Percentiles rank a stretch among this genome's conserved stretches.
These are phyloP conservation scores for Calycopis cecrops DNA, from an alignment of 1,140 invertebrate species.

Conservation along the genomic window DNA sequence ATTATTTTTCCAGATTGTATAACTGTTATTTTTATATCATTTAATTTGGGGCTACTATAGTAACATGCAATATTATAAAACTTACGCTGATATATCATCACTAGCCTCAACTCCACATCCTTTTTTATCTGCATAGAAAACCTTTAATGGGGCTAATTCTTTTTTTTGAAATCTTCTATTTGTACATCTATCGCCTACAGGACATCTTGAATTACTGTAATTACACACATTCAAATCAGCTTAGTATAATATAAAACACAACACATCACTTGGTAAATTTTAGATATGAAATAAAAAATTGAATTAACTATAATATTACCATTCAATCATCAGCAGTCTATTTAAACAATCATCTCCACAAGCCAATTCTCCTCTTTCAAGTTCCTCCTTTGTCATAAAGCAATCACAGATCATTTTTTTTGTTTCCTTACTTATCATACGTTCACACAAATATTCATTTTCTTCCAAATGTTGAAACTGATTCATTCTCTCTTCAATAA, in stretches of 20 bases:
- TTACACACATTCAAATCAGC: slow-evolving; percentile 10
- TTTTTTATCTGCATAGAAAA: slow-evolving; percentile 95
- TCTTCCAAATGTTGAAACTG: slow-evolving; percentile 88
- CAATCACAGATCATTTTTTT: slow-evolving; percentile 97
- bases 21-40: no score
- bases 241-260: not conserved
- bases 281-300: not conserved
- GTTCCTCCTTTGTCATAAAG: slow-evolving; percentile 91
- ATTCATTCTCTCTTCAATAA: slow-evolving; percentile 83
- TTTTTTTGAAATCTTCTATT: slow-evolving; percentile 95
- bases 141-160: slow-evolving; percentile 88
- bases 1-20: no score
- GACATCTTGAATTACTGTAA: slow-evolving; percentile 91
- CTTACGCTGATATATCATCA: slow-evolving; percentile 83
- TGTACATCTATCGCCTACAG: slow-evolving; percentile 90
- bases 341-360: slow-evolving; percentile 98
- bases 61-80: slow-evolving; percentile 27
- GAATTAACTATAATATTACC: slow-evolving; percentile 75
- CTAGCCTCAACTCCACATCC: slow-evolving; percentile 93
- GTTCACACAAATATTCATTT: slow-evolving; percentile 89
- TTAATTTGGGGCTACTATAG: no score
- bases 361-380: slow-evolving; percentile 86
- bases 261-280: not conserved
- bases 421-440: slow-evolving; percentile 89
- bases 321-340: slow-evolving; percentile 98